Conservation (phyloP, 2,888 invertebrate species). For the Philereme vetulata region DNA sequence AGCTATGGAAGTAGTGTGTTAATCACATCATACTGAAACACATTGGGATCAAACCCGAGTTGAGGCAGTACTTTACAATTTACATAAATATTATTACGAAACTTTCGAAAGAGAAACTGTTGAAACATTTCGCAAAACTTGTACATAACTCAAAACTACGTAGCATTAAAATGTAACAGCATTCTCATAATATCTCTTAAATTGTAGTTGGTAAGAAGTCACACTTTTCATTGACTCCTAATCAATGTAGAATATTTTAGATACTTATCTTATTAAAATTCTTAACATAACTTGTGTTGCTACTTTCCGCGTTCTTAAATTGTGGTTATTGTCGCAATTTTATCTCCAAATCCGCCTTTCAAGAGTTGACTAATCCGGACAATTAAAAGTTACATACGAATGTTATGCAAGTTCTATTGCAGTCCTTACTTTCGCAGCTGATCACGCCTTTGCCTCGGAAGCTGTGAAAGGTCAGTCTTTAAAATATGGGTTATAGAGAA, state of each 20-base stretch:
- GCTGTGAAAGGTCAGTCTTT: constrained; percentile 48
- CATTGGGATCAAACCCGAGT: constrained; percentile 27
- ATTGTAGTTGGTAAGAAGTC: constrained; percentile 15
- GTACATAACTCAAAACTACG: constrained; percentile 19
- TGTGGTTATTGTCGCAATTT: constrained; percentile 22
- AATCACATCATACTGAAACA: constrained; percentile 38
- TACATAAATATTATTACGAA: constrained; percentile 55
- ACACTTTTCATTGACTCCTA: background rate
- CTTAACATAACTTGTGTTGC: background rate
- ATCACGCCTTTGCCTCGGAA: constrained; percentile 54
- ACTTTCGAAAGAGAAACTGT: constrained; percentile 67
- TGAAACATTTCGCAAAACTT: constrained; percentile 36
- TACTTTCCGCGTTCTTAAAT: constrained; percentile 22
- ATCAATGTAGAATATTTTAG: background rate
- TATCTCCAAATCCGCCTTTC: constrained; percentile 21
- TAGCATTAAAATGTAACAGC: constrained; percentile 13
- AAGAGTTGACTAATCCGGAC: constrained; percentile 34
- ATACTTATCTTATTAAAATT: constrained; percentile 15
- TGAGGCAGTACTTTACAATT: constrained; percentile 38
- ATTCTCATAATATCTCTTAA: constrained; percentile 10
- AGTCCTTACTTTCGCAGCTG: constrained; percentile 71
- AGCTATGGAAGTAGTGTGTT: constrained; percentile 34
- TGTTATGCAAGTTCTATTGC: constrained; percentile 39
- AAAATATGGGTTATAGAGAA: constrained; percentile 2
- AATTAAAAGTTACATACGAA: constrained; percentile 38